Evolutionary conservation across 2,888 invertebrate genomes (phyloP), one percentile per base, ranked within the genome.

Genomic region (Gnatocerus cornutus): DNA sequence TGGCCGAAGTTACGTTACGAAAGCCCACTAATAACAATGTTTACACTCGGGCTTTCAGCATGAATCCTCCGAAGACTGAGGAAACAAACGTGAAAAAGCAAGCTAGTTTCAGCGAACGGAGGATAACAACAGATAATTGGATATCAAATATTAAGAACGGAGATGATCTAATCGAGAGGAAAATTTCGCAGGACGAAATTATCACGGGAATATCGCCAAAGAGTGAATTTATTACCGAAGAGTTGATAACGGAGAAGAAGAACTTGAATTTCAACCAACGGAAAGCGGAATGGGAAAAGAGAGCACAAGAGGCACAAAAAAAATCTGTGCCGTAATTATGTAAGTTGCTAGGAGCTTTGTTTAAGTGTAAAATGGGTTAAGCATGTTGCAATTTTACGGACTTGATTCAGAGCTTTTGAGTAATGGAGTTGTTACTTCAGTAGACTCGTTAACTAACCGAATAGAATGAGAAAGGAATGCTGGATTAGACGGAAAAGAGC

Each of bases 201-300:
- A 76, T 79, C 12, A 73, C 73, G 8, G 80, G 73, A 46, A 80
- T 79, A 12, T 73, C 73, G 58, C 76, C 77, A n/a, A 79, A 78
- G 74, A 74, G 68, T 68, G 78, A 74, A 58, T 72, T 73, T 52
- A 79, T 78, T 55, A 77, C 75, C 21, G 80, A 78, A 45, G 82
- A 84, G 71, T 77, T 82, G 62, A 80, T 82, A 27, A 88, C 88
- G 45, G 88, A 88, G 80, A 91, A 91, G 78, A 92, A 92, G 80
- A 91, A 92, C 69, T 92, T 93, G 80, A 91, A 92, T 69, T 92
- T 93, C 73, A 88, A 91, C 81, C 92, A 92, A 79, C 88, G 92
- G 79, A 88, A 91, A 66, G 92, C 92, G 4, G 92, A 93, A 80
- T 93, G 93, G 93, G 93, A 93, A 82, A 88, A 92, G 77, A 86